These are phyloP conservation scores for Globodera ellingtonae DNA, from an alignment of 1,140 invertebrate species.

Conservation along the genomic window DNA sequence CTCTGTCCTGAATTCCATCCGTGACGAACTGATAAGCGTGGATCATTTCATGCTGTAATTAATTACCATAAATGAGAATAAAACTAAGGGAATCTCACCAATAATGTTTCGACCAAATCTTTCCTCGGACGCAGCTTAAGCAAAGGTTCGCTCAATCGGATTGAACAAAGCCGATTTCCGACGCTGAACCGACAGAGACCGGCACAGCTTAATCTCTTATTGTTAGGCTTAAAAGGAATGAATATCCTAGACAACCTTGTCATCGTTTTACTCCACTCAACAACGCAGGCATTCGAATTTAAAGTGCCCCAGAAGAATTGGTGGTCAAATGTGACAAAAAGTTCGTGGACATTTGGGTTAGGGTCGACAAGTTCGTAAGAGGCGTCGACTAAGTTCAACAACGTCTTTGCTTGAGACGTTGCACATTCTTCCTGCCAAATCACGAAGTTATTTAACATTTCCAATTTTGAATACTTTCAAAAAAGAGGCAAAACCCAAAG, in stretches of 20 bases:
- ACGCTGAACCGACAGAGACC: constrained; percentile 80
- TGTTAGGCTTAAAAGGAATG: background rate
- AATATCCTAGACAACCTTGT: constrained; percentile 69
- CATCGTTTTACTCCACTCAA: constrained; percentile 94
- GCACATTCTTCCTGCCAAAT: background rate
- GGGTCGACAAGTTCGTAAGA: constrained; percentile 84
- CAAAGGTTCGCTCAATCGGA: constrained; percentile 80
- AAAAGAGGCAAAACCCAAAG: background rate
- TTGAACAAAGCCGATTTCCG: constrained; percentile 76
- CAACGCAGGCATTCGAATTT: constrained; percentile 72
- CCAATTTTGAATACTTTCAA: background rate
- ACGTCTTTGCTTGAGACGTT: constrained; percentile 71
- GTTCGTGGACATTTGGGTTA: constrained; percentile 81
- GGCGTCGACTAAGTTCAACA: constrained; percentile 67
- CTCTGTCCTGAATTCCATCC: constrained; percentile 62
- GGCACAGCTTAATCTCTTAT: constrained; percentile 73
- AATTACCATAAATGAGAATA: no score
- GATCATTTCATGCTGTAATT: constrained; percentile 91
- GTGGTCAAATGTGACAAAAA: constrained; percentile 84
- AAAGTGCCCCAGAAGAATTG: constrained; percentile 82
- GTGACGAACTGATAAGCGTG: constrained; percentile 93
- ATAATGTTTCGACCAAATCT: constrained; percentile 88
- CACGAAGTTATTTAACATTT: background rate
- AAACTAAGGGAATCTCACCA: constrained; percentile 70
- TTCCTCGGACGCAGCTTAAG: constrained; percentile 86